A percentile compares a stretch with the other conserved stretches of the same genome.
phyloP scores from a whole-genome alignment of 2,888 invertebrate species.

The Xanthostigma xanthostigma region DNA sequence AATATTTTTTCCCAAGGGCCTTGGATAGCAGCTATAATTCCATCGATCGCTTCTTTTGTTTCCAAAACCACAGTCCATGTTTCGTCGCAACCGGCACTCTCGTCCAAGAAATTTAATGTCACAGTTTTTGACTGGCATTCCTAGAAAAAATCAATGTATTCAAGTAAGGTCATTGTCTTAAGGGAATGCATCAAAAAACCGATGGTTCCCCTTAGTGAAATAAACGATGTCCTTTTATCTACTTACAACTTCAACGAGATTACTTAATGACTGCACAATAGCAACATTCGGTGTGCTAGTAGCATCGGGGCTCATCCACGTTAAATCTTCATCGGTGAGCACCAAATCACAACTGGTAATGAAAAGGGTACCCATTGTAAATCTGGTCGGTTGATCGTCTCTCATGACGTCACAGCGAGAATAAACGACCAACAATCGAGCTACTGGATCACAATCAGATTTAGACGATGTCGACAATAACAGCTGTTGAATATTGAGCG shows the following conservation, averaged over 20 bases:
- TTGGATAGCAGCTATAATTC: constrained; percentile 32
- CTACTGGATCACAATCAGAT: constrained; percentile 21
- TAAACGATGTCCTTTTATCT: neutral
- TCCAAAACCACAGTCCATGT: constrained; percentile 33
- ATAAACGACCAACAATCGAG: constrained; percentile 29
- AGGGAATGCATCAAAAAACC: no score
- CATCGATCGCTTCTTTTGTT: constrained; percentile 29
- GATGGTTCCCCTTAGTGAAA: neutral
- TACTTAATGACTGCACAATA: constrained; percentile 33
- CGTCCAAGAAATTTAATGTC: constrained; percentile 34
- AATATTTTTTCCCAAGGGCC: constrained; percentile 38
- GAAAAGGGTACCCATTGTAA: constrained; percentile 21
- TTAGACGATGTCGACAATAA: constrained; percentile 19
- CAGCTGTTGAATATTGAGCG: constrained; percentile 18
- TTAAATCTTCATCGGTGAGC: constrained; percentile 28
- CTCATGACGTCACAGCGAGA: constrained; percentile 25
- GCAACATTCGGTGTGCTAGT: constrained; percentile 21
- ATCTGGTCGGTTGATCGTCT: constrained; percentile 20
- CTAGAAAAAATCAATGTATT: constrained; percentile 15
- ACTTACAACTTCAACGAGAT: constrained; percentile 36
- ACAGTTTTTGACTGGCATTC: constrained; percentile 20
- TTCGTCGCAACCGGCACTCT: constrained; percentile 31
- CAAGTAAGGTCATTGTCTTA: no score
- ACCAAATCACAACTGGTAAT: constrained; percentile 29
- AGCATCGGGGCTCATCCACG: constrained; percentile 30